These are phyloP conservation scores for Xerus rutilus DNA, from an alignment of 2,797 vertebrate species.

Conservation along the genomic window DNA sequence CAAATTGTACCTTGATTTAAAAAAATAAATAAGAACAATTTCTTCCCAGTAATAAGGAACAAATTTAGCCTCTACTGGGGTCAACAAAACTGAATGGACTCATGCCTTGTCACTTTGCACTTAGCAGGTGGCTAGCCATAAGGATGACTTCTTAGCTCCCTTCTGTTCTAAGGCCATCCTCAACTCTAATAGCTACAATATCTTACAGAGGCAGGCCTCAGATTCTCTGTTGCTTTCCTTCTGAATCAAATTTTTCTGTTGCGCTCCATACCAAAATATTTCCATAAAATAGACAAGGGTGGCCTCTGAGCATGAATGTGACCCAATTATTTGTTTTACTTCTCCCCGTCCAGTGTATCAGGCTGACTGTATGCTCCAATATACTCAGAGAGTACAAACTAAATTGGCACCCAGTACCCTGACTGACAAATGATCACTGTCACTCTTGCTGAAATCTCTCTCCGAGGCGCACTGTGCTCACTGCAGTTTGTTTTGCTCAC, in stretches of 20 bases:
- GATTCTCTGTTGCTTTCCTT: background rate
- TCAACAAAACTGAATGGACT: background rate
- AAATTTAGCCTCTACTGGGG: background rate
- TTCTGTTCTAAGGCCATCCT: background rate
- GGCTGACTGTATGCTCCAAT: background rate
- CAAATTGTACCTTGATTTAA: background rate
- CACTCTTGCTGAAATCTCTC: background rate
- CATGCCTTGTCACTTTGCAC: background rate
- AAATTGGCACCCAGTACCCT: background rate
- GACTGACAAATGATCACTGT: background rate
- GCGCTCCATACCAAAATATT: constrained; percentile 58
- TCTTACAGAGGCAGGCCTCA: background rate
- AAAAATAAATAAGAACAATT: background rate
- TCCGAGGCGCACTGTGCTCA: background rate
- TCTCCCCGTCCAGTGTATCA: background rate
- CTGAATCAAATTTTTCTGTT: constrained; percentile 36
- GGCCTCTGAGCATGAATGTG: constrained; percentile 44
- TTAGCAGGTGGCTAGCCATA: too few relatives aligned
- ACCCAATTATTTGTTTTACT: background rate
- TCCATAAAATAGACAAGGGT: background rate
- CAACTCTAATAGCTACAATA: background rate
- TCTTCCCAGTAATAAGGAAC: background rate
- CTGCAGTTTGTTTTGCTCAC: background rate
- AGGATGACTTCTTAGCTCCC: background rate
- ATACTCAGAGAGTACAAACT: background rate